These are phyloP conservation scores for Strigamia maritima DNA, from an alignment of 2,888 invertebrate genomes.

Conservation along the genomic window DNA sequence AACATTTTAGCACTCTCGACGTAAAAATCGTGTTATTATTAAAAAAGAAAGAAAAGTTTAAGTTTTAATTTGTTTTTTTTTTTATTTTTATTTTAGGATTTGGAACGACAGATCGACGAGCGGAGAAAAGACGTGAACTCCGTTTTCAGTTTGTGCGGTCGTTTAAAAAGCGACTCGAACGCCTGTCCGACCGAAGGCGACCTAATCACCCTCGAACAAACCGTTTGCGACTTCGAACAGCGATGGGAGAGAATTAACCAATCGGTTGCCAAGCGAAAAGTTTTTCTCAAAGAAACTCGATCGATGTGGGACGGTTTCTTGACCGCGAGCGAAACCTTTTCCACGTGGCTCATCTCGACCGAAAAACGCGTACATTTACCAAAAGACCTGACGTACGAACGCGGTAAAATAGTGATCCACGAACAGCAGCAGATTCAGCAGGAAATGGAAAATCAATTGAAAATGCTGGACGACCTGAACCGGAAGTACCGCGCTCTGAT, in stretches of 20 bases:
- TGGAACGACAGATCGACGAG: slow-evolving; percentile 71
- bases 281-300: slow-evolving; percentile 3
- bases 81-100: slow-evolving; percentile 50
- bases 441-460: slow-evolving; percentile 12
- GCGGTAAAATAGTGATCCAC: background rate
- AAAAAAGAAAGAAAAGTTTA: no score
- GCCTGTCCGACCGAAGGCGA: slow-evolving; percentile 35
- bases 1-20: slow-evolving; percentile 66
- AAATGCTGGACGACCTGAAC: slow-evolving; percentile 13
- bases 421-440: slow-evolving; percentile 7
- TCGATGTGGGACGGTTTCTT: slow-evolving; percentile 38
- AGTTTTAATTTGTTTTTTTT: no score
- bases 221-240: slow-evolving; percentile 35
- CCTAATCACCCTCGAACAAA: slow-evolving; percentile 30
- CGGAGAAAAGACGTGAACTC: slow-evolving; percentile 75
- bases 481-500: background rate
- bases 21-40: no score
- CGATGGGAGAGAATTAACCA: slow-evolving; percentile 39
- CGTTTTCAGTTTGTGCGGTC: slow-evolving; percentile 63
- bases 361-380: background rate
- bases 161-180: slow-evolving; percentile 36
- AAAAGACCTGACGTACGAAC: background rate
- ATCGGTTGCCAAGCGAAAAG: background rate
- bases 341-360: background rate
- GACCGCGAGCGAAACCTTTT: background rate